Evolutionary conservation across 2,888 invertebrate genomes (phyloP), one percentile per base, ranked within the genome.

Genomic region (Hydraecia micacea): DNA sequence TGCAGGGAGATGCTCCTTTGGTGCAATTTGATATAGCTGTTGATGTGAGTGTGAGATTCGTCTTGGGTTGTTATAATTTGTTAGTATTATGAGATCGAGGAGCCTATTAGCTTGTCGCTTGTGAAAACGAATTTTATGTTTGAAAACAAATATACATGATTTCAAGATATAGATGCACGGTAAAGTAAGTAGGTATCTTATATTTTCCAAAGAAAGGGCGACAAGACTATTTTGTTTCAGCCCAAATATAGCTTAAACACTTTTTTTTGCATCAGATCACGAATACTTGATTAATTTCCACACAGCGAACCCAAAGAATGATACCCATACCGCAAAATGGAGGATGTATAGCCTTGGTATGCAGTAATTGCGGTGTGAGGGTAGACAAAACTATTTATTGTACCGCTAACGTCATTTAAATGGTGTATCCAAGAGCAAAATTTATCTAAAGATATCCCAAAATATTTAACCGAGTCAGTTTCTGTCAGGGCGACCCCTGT

Each of bases 311-410:
- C 36, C 49, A 49, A 39, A 73, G 52, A 25, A 65, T 42, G 28
- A 73, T 52, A 52, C 52, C 52, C 11, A 25, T 52, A 52, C 8
- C 52, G 25, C 21, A 52, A 52, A 52, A 21, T 52, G 52, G 25
- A 25, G 52, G 25, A 52, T 25, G 8, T 52, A 52, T 52, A 52
- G 25, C 25, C 21, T 7, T 25, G 52, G 52, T 52, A 52, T 25
- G 25, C 25, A 52, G 52, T 52, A 52, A 52, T 52, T 52, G 52
- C 52, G 52, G 25, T 2, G 4, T 52, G 18, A 79, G 71, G 81
- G 62, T 32, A 62, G 5, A 32, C 9, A 63, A 21, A 63, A 63
- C 21, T 21, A 63, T 63, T 32, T 1, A 63, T 63, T 63, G 2
- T 9, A 11, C 21, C 32, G 21, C 32, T 32, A 11, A 63, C 11